These are phyloP conservation scores for Archegozetes longisetosus DNA, from an alignment of 1,140 invertebrate genomes.

Conservation along the genomic window DNA sequence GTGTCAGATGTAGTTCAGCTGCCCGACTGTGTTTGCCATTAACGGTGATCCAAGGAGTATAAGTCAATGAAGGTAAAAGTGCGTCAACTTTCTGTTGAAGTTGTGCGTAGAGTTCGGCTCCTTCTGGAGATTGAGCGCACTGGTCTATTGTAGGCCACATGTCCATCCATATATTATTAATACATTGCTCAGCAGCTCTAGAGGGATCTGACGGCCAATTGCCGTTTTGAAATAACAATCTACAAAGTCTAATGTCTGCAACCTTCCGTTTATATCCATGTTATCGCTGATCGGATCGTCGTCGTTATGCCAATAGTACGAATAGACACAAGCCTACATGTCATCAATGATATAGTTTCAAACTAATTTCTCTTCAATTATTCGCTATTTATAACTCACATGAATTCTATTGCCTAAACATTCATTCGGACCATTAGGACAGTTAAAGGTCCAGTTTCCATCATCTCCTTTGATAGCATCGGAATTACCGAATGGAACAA, in stretches of 20 bases:
- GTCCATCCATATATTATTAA: slow-evolving; percentile 1
- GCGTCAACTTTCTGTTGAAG: slow-evolving; percentile 1
- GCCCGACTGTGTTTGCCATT: slow-evolving; percentile 5
- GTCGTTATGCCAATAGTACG: too few relatives aligned
- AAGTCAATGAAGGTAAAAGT: slow-evolving; percentile 7
- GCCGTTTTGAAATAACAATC: slow-evolving; percentile 8
- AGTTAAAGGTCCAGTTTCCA: background rate
- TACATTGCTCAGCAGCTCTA: background rate
- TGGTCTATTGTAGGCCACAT: background rate
- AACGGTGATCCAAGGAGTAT: slow-evolving; percentile 16
- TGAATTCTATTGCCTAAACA: slow-evolving; percentile 1
- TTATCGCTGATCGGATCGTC: slow-evolving; percentile 13
- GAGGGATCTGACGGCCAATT: background rate
- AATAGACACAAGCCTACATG: slow-evolving; percentile 11
- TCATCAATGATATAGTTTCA: too few relatives aligned
- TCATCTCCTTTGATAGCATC: background rate
- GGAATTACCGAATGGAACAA: slow-evolving; percentile 8
- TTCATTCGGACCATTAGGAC: too few relatives aligned
- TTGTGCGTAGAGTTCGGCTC: background rate
- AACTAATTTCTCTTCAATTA: too few relatives aligned
- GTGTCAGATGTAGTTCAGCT: slow-evolving; percentile 11
- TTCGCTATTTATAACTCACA: too few relatives aligned
- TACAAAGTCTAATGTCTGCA: background rate
- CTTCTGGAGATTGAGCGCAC: slow-evolving; percentile 4
- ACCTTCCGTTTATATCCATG: too few relatives aligned